Percentiles rank a stretch among this genome's conserved stretches.
phyloP scores from a whole-genome alignment of 2,797 vertebrate species.

The Eidolon dupreanum region DNA sequence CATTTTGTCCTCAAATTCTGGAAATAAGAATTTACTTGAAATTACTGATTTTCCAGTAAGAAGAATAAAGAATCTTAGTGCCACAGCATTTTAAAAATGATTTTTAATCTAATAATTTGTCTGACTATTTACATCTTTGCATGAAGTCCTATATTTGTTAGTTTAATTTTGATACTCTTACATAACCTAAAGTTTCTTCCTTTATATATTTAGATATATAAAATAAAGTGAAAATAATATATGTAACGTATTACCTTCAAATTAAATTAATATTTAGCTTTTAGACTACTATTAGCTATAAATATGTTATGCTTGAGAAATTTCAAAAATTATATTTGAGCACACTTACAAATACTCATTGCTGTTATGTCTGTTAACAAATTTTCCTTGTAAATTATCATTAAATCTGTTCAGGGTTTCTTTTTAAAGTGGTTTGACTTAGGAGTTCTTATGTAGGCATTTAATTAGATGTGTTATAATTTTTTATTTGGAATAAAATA shows the following conservation, averaged over 20 bases:
- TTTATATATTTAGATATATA: background rate
- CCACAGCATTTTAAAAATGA: background rate
- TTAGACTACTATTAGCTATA: background rate
- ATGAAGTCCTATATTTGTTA: background rate
- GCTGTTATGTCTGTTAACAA: background rate
- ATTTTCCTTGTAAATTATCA: background rate
- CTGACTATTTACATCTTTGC: background rate
- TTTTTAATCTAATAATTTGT: conserved; percentile 20
- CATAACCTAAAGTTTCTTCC: background rate
- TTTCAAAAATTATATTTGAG: conserved; percentile 2
- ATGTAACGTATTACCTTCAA: background rate
- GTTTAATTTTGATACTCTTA: conserved; percentile 4
- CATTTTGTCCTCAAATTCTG: conserved; percentile 26
- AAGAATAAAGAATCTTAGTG: background rate
- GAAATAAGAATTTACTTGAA: conserved; percentile 27
- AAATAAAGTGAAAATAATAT: background rate
- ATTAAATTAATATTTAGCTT: background rate
- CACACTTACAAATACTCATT: background rate
- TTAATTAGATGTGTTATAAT: background rate
- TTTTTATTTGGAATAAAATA: conserved; percentile 19
- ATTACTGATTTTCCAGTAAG: background rate
- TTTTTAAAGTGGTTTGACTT: conserved; percentile 1
- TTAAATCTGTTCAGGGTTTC: background rate
- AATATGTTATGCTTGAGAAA: background rate
- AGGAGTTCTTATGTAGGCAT: background rate